A percentile compares a stretch with the other conserved stretches of the same genome.
These are phyloP conservation scores for Coenobita brevimanus DNA, from an alignment of 1,140 invertebrate genomes.

Conservation along the genomic window DNA sequence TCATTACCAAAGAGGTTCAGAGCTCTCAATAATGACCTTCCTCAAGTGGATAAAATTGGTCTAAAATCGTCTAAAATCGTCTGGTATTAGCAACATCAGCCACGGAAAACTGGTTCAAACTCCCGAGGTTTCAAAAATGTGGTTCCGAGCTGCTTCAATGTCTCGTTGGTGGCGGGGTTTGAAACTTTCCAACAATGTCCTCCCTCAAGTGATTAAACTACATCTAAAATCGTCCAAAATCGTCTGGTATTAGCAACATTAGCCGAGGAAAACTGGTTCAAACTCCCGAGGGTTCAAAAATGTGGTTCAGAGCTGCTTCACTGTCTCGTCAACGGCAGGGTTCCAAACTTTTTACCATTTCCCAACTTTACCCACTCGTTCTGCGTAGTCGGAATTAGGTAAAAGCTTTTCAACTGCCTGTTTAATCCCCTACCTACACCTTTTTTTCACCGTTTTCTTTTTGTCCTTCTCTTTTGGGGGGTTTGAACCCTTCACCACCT, in stretches of 20 bases:
- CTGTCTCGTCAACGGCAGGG: background rate
- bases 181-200: too few species aligned
- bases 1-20: background rate
- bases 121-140: too few species aligned
- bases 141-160: background rate
- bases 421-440: slow-evolving; percentile 30
- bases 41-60: too few species aligned
- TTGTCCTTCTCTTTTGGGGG: background rate
- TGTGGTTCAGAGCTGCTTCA: background rate
- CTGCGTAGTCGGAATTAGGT: slow-evolving; percentile 29
- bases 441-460: background rate
- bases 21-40: background rate
- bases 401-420: slow-evolving; percentile 55
- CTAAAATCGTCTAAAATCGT: too few species aligned
- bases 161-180: background rate
- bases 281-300: too few species aligned
- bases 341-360: background rate
- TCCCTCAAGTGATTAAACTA: too few species aligned
- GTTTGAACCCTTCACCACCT: background rate
- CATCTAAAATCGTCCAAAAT: too few species aligned
- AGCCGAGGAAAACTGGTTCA: too few species aligned
- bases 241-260: too few species aligned
- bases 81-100: too few species aligned
- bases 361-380: background rate
- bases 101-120: too few species aligned